Conservation (phyloP, 2,797 vertebrate species). For the Chrosomus eos region DNA sequence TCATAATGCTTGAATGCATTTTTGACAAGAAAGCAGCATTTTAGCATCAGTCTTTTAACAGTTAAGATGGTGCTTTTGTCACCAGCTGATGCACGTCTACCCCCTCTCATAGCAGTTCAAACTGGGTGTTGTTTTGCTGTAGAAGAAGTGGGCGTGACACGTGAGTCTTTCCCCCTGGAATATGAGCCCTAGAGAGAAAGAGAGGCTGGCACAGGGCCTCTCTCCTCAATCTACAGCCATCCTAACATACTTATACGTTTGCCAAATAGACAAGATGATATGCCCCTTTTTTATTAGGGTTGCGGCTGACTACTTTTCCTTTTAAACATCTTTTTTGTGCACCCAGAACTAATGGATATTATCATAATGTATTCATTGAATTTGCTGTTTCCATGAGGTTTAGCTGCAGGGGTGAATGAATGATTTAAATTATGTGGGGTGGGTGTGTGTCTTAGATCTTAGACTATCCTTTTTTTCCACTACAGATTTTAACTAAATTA, state of each 20-base stretch:
- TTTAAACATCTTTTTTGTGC: not conserved
- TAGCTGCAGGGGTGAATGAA: constrained; percentile 1
- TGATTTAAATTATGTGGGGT: not conserved
- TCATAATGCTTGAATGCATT: not conserved
- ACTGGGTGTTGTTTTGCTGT: constrained; percentile 35
- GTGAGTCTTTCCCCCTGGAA: not conserved
- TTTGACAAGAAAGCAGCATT: not conserved
- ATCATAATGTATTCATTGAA: constrained; percentile 9
- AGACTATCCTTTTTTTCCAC: not conserved
- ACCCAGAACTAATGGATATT: not conserved
- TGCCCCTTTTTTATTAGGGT: not conserved
- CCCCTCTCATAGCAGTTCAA: not conserved
- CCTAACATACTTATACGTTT: not conserved
- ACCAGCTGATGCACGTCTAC: not conserved
- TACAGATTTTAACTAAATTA: not conserved
- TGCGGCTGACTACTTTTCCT: not conserved
- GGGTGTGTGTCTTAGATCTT: not conserved
- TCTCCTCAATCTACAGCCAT: not conserved
- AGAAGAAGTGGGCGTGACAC: constrained; percentile 21
- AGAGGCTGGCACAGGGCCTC: not conserved
- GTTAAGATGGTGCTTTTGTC: not conserved
- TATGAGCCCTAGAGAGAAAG: constrained; percentile 8
- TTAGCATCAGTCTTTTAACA: too few relatives aligned
- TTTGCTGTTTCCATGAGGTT: not conserved
- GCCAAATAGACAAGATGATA: not conserved